Evolutionary conservation across 2,797 vertebrate species (phyloP), one percentile per base, ranked within the genome.

Genomic region (Pangasius krempfi): DNA sequence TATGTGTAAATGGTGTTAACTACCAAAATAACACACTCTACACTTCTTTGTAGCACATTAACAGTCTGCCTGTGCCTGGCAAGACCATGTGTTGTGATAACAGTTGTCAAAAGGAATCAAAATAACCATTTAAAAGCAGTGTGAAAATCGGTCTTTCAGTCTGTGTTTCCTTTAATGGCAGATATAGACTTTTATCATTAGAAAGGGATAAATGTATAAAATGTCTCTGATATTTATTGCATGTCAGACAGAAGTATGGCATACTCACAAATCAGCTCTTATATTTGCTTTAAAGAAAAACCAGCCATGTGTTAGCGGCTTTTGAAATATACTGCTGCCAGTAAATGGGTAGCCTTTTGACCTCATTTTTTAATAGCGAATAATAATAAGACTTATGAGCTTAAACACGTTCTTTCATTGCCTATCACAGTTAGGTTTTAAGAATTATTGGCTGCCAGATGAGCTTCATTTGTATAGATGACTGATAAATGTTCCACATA

Each of bases 341-440:
- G 33, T 27, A 88, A 88, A 85, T 44, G 37, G 66, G 50, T 79
- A 68, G 60, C 47, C 72, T 88, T 76, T 85, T 88, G 86, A 75
- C 79, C 54, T 83, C 66, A 18, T 88, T 88, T 88, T 56, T 78
- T 37, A 70, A 88, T 83, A 73, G 50, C 9, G 73, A 58, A 70
- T n/a, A 64, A 64, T 83, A 47, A 82, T 37, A 81, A 81, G 16
- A 56, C 58, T 58, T 85, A 80, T 16, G 25, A 78, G 64, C 73
- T 40, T 70, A 85, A 47, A n/a, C n/a, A 30, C 52, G 3, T 56
- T 68, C 72, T 40, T 88, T 68, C 14, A 62, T 58, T 58, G 37
- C 50, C 84, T 25, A 79, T 88, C 83, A 66, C 30, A 30, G 73
- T 27, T 33, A 16, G 33, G 72, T 30, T 79, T 79, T 20, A 84